Evolutionary conservation across 2,113 vertebrate genomes (phyloP), one percentile per base, ranked within the genome.

Genomic region (Rhegmatorhina hoffmannsi): DNA sequence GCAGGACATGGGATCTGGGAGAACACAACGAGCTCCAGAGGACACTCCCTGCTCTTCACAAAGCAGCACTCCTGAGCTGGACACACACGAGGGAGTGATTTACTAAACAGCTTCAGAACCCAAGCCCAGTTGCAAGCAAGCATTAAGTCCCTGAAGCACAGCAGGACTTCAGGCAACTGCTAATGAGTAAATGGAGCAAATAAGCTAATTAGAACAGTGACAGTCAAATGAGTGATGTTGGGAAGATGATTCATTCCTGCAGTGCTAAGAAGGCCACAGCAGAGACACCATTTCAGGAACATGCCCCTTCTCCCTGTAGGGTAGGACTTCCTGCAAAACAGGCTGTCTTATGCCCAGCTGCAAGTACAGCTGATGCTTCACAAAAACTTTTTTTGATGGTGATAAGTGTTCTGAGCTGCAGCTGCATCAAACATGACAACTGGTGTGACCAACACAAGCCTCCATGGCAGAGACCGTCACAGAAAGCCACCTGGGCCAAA

Each of bases 201-300:
- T 97, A 81, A 97, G 96, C 95, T 93, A 97, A 97, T 97, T 98
- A 98, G 96, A 97, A 97, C 96, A 96, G 91, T 95, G 89, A 94
- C 67, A 90, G 91, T 92, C 90, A 96, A 91, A 95, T 97, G 91
- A 96, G 40, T 24, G 84, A 96, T 87, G 87, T 95, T 82, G 66
- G 91, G 73, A 89, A 91, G 94, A 96, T 31, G 83, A 96, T 84
- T 86, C 94, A 94, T 96, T 87, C 87, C 93, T 95, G 88, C 86
- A 83, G 82, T 0, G 23, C 89, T 87, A 84, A 89, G 80, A 91
- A 87, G 74, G 50, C 59, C 66, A 87, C 52, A 70, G 63, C 52
- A 84, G 52, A 94, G 75, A 93, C 34, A 74, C 21, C n/a, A 52
- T 70, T 86, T 80, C 55, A 62, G 59, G 63, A 86, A 63, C 0